Evolutionary conservation across 2,797 vertebrate genomes (phyloP), one percentile per base, ranked within the genome.

Genomic region (Siniperca scherzeri): DNA sequence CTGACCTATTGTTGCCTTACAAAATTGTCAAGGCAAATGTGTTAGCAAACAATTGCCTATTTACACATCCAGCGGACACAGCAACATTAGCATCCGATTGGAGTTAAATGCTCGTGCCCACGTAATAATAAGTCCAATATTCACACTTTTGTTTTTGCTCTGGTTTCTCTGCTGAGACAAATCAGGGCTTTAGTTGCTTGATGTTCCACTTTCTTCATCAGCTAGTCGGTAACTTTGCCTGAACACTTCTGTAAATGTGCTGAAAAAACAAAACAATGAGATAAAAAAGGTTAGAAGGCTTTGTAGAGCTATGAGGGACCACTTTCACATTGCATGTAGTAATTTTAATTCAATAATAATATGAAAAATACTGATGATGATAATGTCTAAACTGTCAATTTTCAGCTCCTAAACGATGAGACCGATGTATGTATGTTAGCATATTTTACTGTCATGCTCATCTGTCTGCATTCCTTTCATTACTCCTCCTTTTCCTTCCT

Each of bases 401-500:
- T 66, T 48, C 66, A 53, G 21, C 38, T 55, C 19, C 38, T 62
- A 3, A 44, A 19, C 9, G 5, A 19, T 40, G 8, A 65, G n/a
- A 42, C 30, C 30, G 30, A 30, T 30, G 30, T 30, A 30, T 30
- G 25, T 42, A 61, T 27, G 70, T 62, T 30, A 21, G 36, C 68
- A 61, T 65, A 66, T 77, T 73, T 80, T 3, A 17, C 56, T 38
- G 60, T 77, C 46, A 5, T 30, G 66, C 19, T 65, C 52, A 53
- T 73, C 76, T 0, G 64, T 80, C 76, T 75, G 42, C 73, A 46
- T 86, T 83, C 75, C n/a, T 73, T 9, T 62, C 60, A 7, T 38
- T 33, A 60, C 70, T 81, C 77, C 65, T 87, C 77, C 66, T 80
- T 11, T 65, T 85, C 71, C 79, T 86, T 78, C 78, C 75, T 68